Conservation (phyloP, 2,797 vertebrate genomes). For the Danionella dracula region DNA sequence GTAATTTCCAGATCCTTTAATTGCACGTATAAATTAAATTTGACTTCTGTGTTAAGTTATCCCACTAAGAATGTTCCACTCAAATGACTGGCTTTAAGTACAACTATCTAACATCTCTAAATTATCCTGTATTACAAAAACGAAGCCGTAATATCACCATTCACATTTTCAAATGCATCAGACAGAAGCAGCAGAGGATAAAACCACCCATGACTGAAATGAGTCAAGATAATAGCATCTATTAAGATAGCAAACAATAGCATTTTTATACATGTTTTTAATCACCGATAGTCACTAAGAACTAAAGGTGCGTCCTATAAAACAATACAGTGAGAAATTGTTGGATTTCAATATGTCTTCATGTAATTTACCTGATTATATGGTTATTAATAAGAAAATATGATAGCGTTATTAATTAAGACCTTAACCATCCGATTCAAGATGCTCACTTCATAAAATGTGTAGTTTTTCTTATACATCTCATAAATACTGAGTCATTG, state of each 20-base stretch:
- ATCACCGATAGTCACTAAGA: background rate
- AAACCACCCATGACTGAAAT: background rate
- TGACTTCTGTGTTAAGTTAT: background rate
- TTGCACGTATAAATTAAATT: background rate
- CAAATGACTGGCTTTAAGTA: background rate
- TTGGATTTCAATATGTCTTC: too few species aligned
- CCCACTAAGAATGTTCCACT: background rate
- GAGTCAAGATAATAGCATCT: conserved; percentile 1
- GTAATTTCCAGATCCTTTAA: background rate
- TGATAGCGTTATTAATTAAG: too few species aligned
- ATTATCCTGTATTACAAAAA: conserved; percentile 10
- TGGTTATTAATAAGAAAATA: too few species aligned
- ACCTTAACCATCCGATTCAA: too few species aligned
- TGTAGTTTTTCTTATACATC: too few species aligned
- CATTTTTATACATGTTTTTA: background rate
- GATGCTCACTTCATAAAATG: too few species aligned
- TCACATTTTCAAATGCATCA: background rate
- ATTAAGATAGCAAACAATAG: conserved; percentile 7
- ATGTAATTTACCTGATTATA: too few species aligned
- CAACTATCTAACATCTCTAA: conserved; percentile 5
- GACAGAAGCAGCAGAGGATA: background rate
- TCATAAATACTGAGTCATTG: too few species aligned
- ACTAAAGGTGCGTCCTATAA: background rate
- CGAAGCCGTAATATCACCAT: background rate
- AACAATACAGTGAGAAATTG: background rate